A percentile compares a stretch with the other conserved stretches of the same genome.
phyloP scores from a whole-genome alignment of 2,797 vertebrate species.

The Dallia pectoralis region DNA sequence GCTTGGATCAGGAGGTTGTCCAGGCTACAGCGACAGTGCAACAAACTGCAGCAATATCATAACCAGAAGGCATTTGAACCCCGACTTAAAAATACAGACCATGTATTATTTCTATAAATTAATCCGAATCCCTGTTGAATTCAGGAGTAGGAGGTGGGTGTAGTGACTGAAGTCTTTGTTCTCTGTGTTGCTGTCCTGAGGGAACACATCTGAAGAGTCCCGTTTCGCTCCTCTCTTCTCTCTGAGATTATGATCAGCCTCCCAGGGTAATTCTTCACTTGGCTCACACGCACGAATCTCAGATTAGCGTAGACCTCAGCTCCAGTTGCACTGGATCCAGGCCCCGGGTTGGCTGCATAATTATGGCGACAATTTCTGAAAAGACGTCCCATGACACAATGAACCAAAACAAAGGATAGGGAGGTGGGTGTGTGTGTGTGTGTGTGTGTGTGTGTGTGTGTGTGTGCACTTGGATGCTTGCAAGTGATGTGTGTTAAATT shows the following conservation, averaged over 20 bases:
- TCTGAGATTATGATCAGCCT: slow-evolving; percentile 68
- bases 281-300: slow-evolving; percentile 63
- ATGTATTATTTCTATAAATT: not conserved
- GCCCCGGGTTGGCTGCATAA: slow-evolving; percentile 25
- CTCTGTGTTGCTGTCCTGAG: slow-evolving; percentile 50
- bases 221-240: slow-evolving; percentile 40
- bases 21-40: too few relatives aligned
- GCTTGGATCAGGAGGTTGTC: too few relatives aligned
- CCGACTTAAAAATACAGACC: not conserved
- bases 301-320: slow-evolving; percentile 48
- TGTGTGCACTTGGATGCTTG: too few relatives aligned
- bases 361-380: slow-evolving; percentile 37
- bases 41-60: not conserved
- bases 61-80: not conserved
- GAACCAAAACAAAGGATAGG: not conserved
- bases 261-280: slow-evolving; percentile 63
- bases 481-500: slow-evolving; percentile 16
- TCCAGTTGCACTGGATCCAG: slow-evolving; percentile 53
- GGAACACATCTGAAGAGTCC: slow-evolving; percentile 52
- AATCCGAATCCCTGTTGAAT: not conserved
- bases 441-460: slow-evolving; percentile 16
- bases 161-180: slow-evolving; percentile 47
- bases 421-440: slow-evolving; percentile 5
- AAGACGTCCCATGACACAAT: slow-evolving; percentile 44
- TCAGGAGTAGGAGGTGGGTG: not conserved